Percentiles rank a stretch among this genome's conserved stretches.
Evolutionary conservation across 2,113 vertebrate genomes (phyloP).

Genomic region (Pseudois nayaur): DNA sequence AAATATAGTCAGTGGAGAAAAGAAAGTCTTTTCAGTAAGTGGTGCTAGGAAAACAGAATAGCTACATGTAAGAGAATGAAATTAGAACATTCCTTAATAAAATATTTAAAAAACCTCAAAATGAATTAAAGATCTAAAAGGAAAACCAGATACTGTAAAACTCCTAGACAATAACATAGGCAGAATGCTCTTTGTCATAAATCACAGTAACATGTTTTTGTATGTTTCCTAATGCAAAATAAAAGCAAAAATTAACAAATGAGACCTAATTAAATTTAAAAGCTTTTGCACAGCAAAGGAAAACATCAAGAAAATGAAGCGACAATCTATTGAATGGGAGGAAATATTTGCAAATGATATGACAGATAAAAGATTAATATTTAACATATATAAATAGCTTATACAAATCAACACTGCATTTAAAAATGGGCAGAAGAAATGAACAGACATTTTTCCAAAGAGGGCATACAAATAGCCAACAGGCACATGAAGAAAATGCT

Average conservation of each 20-base stretch:
- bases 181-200: neutral
- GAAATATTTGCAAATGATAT: neutral
- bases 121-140: neutral
- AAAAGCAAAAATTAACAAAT: neutral
- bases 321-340: neutral
- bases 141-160: neutral
- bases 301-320: neutral
- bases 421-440: neutral
- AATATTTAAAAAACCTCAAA: neutral
- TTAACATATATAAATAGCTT: neutral
- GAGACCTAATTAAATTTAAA: neutral
- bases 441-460: neutral
- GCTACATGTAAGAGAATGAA: neutral
- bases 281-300: neutral
- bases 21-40: neutral
- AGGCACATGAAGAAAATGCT: neutral
- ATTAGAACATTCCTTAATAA: neutral
- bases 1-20: neutral
- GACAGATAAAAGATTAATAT: neutral
- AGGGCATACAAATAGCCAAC: neutral
- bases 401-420: neutral
- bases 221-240: neutral
- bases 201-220: neutral
- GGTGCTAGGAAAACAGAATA: neutral
- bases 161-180: neutral